These are phyloP conservation scores for Euleptes europaea DNA, from an alignment of 2,113 vertebrate species.

Conservation along the genomic window DNA sequence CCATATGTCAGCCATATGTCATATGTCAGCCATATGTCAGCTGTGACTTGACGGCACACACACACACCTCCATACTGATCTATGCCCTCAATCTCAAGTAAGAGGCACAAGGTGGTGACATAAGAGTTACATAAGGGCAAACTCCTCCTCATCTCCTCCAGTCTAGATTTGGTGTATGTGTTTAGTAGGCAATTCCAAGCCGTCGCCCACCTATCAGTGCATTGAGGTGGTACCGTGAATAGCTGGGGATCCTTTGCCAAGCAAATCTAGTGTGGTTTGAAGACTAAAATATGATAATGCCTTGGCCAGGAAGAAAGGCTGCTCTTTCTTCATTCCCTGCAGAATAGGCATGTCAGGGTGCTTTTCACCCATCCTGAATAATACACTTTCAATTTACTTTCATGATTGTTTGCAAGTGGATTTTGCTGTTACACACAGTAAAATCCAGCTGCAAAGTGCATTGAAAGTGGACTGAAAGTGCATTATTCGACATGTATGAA, in stretches of 20 bases:
- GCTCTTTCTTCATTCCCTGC: not conserved
- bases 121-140: not conserved
- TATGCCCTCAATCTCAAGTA: not conserved
- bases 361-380: too few relatives aligned
- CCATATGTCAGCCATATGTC: too few relatives aligned
- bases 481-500: too few relatives aligned
- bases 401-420: too few relatives aligned
- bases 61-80: not conserved
- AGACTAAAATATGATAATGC: not conserved
- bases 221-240: not conserved
- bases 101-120: not conserved
- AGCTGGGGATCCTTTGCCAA: not conserved
- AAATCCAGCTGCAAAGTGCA: too few relatives aligned
- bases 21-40: too few relatives aligned
- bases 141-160: not conserved
- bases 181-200: not conserved
- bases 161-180: not conserved
- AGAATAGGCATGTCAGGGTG: not conserved
- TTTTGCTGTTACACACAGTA: too few relatives aligned
- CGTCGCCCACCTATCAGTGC: not conserved
- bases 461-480: too few relatives aligned
- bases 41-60: too few relatives aligned
- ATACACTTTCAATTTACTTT: too few relatives aligned
- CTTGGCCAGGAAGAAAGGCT: not conserved
- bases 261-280: not conserved